phyloP scores from a whole-genome alignment of 2,113 vertebrate species.

The Lampris incognitus region DNA sequence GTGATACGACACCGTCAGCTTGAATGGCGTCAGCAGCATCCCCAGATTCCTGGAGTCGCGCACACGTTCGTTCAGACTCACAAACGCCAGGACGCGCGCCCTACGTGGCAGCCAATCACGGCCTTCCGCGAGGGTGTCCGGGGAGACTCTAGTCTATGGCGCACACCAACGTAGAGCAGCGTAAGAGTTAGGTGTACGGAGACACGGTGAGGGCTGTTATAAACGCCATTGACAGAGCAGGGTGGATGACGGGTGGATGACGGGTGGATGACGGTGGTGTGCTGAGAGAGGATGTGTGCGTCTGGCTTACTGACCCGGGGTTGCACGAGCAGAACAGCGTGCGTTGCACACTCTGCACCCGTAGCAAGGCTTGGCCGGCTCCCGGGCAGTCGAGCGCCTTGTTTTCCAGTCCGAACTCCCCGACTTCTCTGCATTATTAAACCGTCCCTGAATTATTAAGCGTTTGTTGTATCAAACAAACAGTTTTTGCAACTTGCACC shows the following conservation, averaged over 20 bases:
- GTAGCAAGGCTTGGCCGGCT: constrained; percentile 39
- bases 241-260: background rate
- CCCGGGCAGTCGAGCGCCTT: constrained; percentile 58
- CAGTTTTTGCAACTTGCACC: constrained; percentile 82
- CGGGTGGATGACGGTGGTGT: constrained; percentile 25
- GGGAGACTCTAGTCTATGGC: constrained; percentile 38
- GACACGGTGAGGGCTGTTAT: no score
- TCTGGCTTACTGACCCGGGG: constrained; percentile 43
- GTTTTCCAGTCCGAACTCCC: constrained; percentile 81
- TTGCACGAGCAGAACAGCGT: constrained; percentile 35
- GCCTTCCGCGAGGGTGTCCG: constrained; percentile 43
- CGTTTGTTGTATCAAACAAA: constrained; percentile 84
- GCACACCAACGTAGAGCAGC: constrained; percentile 30
- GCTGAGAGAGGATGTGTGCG: constrained; percentile 10
- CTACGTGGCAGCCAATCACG: constrained; percentile 20
- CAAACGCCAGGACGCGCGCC: constrained; percentile 2
- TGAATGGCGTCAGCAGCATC: constrained; percentile 54
- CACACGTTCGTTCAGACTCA: constrained; percentile 3
- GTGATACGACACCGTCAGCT: constrained; percentile 55
- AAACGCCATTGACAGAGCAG: no score
- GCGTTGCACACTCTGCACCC: constrained; percentile 43
- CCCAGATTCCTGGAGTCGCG: constrained; percentile 55
- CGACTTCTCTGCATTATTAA: constrained; percentile 90
- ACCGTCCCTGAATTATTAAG: constrained; percentile 89
- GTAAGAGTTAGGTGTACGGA: no score